phyloP scores from a whole-genome alignment of 2,113 vertebrate species.

The Dipodomys ordii region DNA sequence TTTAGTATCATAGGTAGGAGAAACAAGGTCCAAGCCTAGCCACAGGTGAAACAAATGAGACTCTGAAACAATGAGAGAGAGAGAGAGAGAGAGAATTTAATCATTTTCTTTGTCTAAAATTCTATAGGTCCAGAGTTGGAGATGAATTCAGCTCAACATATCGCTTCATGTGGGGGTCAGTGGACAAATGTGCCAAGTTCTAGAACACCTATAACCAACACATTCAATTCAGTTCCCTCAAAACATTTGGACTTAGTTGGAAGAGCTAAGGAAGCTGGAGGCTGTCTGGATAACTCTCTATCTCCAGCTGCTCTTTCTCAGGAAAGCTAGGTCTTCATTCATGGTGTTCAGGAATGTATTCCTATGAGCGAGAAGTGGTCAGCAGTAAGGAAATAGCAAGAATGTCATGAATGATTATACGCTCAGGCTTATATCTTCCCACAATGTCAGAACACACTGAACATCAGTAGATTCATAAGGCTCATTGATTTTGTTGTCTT shows the following conservation, averaged over 20 bases:
- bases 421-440: no score
- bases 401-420: no score
- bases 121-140: not conserved
- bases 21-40: no score
- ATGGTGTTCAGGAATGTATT: not conserved
- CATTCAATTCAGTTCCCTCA: not conserved
- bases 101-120: not conserved
- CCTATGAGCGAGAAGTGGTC: no score
- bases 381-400: not conserved
- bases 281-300: not conserved
- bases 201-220: no score
- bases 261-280: not conserved
- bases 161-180: accelerated
- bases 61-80: no score
- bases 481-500: no score
- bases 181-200: not conserved
- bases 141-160: not conserved
- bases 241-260: not conserved
- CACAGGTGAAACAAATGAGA: no score
- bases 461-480: no score
- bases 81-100: no score
- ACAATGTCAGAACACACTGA: no score
- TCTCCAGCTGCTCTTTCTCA: not conserved
- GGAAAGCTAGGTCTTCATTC: not conserved
- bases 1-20: no score